Conservation (phyloP, 1,140 invertebrate genomes). For the Drosophila ohnishii region DNA sequence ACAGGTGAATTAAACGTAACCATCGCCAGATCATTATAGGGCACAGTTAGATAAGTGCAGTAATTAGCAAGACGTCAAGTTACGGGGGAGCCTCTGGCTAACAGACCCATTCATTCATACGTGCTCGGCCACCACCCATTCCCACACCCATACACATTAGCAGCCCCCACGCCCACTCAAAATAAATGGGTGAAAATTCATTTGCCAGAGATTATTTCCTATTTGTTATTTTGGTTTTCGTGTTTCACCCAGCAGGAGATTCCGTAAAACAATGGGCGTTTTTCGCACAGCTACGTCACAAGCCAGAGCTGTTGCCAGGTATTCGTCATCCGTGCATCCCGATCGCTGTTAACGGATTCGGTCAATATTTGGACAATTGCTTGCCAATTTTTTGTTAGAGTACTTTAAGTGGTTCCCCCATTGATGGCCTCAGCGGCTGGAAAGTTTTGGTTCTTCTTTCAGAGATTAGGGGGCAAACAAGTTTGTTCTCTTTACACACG, state of each 20-base stretch:
- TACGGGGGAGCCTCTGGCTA: neutral
- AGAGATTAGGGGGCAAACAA: constrained; percentile 1
- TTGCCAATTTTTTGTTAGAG: constrained; percentile 39
- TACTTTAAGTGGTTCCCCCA: constrained; percentile 52
- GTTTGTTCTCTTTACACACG: constrained; percentile 10
- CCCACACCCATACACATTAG: constrained; percentile 9
- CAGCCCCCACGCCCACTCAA: constrained; percentile 12
- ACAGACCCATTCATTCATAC: constrained; percentile 51
- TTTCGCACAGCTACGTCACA: constrained; percentile 42
- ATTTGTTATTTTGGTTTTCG: constrained; percentile 28
- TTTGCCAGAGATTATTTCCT: constrained; percentile 24
- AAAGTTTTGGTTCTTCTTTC: constrained; percentile 14
- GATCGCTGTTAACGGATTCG: constrained; percentile 37
- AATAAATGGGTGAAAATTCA: constrained; percentile 10
- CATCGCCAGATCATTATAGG: constrained; percentile 16
- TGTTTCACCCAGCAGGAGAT: constrained; percentile 41
- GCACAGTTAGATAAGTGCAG: constrained; percentile 31
- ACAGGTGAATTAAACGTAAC: no score
- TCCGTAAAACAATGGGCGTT: constrained; percentile 28
- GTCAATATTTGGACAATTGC: constrained; percentile 64
- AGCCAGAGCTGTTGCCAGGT: constrained; percentile 23
- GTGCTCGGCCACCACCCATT: constrained; percentile 14
- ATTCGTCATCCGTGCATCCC: constrained; percentile 20
- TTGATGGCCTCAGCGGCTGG: neutral
- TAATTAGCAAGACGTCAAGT: constrained; percentile 16